phyloP scores from a whole-genome alignment of 2,888 invertebrate genomes.

The Agrotis exclamationis region DNA sequence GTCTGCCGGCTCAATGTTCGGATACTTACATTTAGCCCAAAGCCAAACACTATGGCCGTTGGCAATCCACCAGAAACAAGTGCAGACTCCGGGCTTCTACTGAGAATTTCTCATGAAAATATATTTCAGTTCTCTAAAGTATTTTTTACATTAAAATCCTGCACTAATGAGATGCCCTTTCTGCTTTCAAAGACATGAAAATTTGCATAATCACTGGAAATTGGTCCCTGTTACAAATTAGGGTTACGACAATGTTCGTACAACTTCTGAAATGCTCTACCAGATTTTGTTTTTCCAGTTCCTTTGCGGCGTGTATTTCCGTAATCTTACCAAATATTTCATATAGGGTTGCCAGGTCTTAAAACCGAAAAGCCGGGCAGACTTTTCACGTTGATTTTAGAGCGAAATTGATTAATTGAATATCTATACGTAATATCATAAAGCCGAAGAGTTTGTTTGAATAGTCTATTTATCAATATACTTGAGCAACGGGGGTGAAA shows the following conservation, averaged over 20 bases:
- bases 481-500: too few relatives aligned
- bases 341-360: too few relatives aligned
- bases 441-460: too few relatives aligned
- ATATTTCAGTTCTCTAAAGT: neutral
- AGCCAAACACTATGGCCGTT: too few relatives aligned
- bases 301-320: neutral
- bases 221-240: constrained; percentile 35
- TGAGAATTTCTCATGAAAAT: neutral
- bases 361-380: too few relatives aligned
- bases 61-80: neutral
- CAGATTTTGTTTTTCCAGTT: neutral
- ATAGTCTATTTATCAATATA: too few relatives aligned
- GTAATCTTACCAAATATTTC: too few relatives aligned
- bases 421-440: too few relatives aligned
- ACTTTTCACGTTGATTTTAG: too few relatives aligned
- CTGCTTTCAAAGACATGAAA: constrained; percentile 1
- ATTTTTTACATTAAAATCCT: neutral
- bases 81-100: neutral
- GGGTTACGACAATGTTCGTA: constrained; percentile 6
- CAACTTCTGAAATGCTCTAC: constrained; percentile 2
- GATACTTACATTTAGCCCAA: too few relatives aligned
- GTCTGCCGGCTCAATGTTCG: too few relatives aligned
- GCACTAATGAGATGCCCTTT: constrained; percentile 20
- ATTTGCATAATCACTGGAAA: constrained; percentile 43
- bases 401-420: too few relatives aligned